phyloP scores from a whole-genome alignment of 2,888 invertebrate species.

The Tineola bisselliella region DNA sequence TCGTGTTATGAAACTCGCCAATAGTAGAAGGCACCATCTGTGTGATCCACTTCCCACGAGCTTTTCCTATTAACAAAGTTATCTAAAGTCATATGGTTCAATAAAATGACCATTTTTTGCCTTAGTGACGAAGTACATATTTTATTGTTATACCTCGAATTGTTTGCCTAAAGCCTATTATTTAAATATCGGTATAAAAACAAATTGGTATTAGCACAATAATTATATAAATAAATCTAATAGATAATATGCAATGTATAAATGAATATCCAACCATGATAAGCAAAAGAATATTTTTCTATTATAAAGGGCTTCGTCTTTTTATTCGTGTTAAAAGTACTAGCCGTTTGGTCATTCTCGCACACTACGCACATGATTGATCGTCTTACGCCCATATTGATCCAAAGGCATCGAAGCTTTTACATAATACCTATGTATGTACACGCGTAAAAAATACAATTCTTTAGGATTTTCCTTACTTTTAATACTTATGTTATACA shows the following conservation, averaged over 20 bases:
- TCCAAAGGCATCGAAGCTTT: neutral
- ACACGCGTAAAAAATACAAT: too few species aligned
- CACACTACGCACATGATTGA: neutral
- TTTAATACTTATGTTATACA: too few species aligned
- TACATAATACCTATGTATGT: too few species aligned
- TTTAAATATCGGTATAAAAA: too few species aligned
- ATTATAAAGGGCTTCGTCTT: neutral
- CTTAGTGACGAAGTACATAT: too few species aligned
- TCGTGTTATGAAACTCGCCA: neutral
- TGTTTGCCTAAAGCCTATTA: too few species aligned
- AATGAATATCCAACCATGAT: neutral
- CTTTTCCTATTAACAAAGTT: slow-evolving; percentile 4
- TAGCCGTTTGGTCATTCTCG: neutral
- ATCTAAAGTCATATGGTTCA: neutral
- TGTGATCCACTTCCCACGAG: neutral
- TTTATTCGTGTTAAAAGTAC: neutral
- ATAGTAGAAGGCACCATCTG: neutral
- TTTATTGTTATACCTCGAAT: too few species aligned
- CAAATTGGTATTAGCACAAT: too few species aligned
- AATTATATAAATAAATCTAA: too few species aligned
- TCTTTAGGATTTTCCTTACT: too few species aligned
- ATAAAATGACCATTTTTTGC: neutral
- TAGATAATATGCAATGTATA: too few species aligned
- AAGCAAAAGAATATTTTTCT: neutral
- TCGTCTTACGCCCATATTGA: neutral